These are phyloP conservation scores for Dysidea cf. avara DNA, from an alignment of 37 sponge, comb jelly and placozoan genomes.

Conservation along the genomic window DNA sequence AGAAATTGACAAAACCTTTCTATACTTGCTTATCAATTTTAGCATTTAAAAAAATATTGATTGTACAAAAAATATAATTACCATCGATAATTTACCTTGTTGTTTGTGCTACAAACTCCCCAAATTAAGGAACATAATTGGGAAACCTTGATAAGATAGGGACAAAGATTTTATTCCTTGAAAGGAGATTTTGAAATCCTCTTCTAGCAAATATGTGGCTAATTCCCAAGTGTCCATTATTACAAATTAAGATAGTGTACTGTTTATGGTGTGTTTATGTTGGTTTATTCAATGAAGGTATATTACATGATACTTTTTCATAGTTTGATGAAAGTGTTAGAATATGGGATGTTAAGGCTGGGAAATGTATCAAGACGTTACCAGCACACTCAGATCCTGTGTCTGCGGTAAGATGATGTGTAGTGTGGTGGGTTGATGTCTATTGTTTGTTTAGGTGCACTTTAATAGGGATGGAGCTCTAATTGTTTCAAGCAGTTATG, in stretches of 20 bases:
- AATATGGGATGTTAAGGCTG: slow-evolving; percentile 88
- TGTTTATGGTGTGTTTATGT: background rate
- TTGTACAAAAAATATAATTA: too few relatives aligned
- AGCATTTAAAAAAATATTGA: too few relatives aligned
- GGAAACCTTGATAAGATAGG: too few relatives aligned
- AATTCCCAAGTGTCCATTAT: background rate
- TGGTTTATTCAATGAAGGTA: background rate
- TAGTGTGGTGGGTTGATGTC: background rate
- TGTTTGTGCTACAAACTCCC: too few relatives aligned
- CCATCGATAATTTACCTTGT: too few relatives aligned
- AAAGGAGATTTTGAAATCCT: too few relatives aligned
- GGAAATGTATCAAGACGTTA: slow-evolving; percentile 78
- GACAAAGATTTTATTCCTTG: too few relatives aligned
- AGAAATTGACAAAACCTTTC: too few relatives aligned
- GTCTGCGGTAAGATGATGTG: slow-evolving; percentile 64
- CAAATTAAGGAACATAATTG: too few relatives aligned
- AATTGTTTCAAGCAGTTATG: slow-evolving; percentile 95
- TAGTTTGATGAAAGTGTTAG: slow-evolving; percentile 90
- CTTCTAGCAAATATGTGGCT: too few relatives aligned
- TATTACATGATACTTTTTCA: background rate
- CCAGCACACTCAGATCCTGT: slow-evolving; percentile 99
- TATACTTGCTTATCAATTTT: too few relatives aligned
- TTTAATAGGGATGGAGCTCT: slow-evolving; percentile 97
- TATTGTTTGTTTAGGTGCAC: slow-evolving; percentile 43
- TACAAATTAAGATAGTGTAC: background rate